Conservation (phyloP, 2,888 invertebrate species). For the Leptinotarsa juncta region DNA sequence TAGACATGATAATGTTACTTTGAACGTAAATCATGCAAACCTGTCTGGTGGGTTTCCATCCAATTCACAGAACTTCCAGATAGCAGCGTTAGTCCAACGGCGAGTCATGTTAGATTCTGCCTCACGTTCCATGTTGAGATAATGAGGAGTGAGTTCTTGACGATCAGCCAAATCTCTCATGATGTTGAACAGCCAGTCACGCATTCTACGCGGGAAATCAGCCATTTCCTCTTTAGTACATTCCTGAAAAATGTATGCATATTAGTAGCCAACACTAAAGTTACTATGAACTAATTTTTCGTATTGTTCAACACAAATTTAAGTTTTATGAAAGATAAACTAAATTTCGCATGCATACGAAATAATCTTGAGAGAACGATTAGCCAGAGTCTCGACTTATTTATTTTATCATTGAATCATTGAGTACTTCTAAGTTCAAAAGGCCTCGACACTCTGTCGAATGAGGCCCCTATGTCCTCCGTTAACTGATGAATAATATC, state of each 20-base stretch:
- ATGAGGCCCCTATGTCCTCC: no score
- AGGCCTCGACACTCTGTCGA: no score
- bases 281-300: not conserved
- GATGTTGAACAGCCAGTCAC: conserved; percentile 98
- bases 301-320: not conserved
- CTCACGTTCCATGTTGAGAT: conserved; percentile 87
- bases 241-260: conserved; percentile 66
- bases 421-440: no score
- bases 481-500: no score
- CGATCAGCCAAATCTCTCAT: conserved; percentile 95
- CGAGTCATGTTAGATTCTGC: conserved; percentile 87
- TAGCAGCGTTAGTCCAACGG: conserved; percentile 91
- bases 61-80: conserved; percentile 99
- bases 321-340: no score
- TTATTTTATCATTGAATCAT: no score
- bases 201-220: conserved; percentile 96
- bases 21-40: conserved; percentile 59
- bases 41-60: conserved; percentile 92
- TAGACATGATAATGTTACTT: no score
- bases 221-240: conserved; percentile 89
- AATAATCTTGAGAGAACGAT: no score
- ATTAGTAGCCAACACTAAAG: not conserved
- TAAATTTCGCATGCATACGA: no score
- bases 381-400: no score
- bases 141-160: conserved; percentile 84